Conservation (phyloP, 1,140 invertebrate species). For the Sitodiplosis mosellana region DNA sequence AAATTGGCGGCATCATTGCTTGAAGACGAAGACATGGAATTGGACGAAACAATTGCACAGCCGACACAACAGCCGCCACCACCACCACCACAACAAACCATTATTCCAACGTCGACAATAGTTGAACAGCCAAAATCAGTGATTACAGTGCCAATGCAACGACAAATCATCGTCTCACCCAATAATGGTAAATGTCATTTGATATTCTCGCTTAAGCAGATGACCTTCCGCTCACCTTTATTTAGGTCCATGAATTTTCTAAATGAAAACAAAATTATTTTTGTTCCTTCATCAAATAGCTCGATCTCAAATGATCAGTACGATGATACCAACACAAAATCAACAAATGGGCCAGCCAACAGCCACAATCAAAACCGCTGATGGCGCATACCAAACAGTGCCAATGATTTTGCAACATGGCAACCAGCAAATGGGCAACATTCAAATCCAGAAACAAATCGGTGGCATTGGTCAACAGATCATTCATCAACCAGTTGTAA, state of each 20-base stretch:
- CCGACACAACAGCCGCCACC: conserved; percentile 8
- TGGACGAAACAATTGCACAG: conserved; percentile 19
- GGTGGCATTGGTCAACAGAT: conserved; percentile 18
- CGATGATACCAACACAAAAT: conserved; percentile 1
- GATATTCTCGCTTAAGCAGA: too few relatives aligned
- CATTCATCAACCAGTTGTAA: conserved; percentile 7
- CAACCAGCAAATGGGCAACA: conserved; percentile 18
- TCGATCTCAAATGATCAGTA: conserved; percentile 8
- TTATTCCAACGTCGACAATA: background rate
- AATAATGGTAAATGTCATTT: conserved; percentile 3
- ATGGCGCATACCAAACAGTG: conserved; percentile 23
- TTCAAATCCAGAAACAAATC: conserved; percentile 22
- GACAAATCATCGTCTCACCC: conserved; percentile 9
- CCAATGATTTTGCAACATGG: conserved; percentile 29
- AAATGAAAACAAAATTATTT: too few relatives aligned
- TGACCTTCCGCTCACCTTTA: too few relatives aligned
- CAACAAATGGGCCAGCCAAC: conserved; percentile 16
- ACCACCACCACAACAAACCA: conserved; percentile 3
- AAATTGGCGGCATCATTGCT: conserved; percentile 47
- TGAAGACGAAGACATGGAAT: conserved; percentile 46
- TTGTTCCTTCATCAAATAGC: too few relatives aligned
- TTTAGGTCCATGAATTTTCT: too few relatives aligned
- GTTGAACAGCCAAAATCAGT: conserved; percentile 3
- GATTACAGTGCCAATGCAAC: conserved; percentile 7
- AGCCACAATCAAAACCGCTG: conserved; percentile 25